Conservation (phyloP, 2,888 invertebrate species). For the Hydriomena furcata region DNA sequence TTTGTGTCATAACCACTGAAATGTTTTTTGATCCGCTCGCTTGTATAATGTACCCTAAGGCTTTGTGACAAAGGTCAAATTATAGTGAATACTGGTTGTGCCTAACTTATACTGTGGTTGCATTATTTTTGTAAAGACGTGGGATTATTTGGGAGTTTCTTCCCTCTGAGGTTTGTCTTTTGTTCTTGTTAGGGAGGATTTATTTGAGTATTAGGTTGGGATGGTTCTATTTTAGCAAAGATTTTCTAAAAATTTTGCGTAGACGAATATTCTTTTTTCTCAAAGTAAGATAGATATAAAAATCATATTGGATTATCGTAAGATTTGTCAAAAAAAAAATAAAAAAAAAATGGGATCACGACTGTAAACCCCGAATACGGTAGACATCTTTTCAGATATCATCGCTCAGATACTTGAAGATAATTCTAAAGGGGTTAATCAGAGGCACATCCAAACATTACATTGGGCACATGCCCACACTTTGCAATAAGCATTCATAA, state of each 20-base stretch:
- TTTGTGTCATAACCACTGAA: slow-evolving; percentile 53
- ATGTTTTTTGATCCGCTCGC: slow-evolving; percentile 45
- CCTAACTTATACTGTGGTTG: slow-evolving; percentile 41
- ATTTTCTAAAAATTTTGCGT: slow-evolving; percentile 25
- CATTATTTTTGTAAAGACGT: slow-evolving; percentile 58
- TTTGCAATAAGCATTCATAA: too few relatives aligned
- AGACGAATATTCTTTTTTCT: slow-evolving; percentile 4
- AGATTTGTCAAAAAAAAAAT: too few relatives aligned
- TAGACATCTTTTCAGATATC: too few relatives aligned
- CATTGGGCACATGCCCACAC: too few relatives aligned
- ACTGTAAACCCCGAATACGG: too few relatives aligned
- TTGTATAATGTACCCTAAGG: slow-evolving; percentile 17
- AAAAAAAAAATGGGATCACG: too few relatives aligned
- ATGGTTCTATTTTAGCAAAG: slow-evolving; percentile 46
- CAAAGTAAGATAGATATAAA: too few relatives aligned
- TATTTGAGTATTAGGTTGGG: slow-evolving; percentile 52
- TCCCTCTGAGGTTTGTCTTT: slow-evolving; percentile 55
- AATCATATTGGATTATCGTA: too few relatives aligned
- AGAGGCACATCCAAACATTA: too few relatives aligned
- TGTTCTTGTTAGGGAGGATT: slow-evolving; percentile 61
- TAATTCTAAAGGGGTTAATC: too few relatives aligned
- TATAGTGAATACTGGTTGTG: slow-evolving; percentile 11
- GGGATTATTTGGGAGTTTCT: slow-evolving; percentile 54
- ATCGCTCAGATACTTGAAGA: too few relatives aligned
- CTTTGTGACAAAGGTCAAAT: slow-evolving; percentile 26